Base-by-base conservation (phyloP, 2,797 vertebrate genomes). In the Bradypus variegatus region DNA sequence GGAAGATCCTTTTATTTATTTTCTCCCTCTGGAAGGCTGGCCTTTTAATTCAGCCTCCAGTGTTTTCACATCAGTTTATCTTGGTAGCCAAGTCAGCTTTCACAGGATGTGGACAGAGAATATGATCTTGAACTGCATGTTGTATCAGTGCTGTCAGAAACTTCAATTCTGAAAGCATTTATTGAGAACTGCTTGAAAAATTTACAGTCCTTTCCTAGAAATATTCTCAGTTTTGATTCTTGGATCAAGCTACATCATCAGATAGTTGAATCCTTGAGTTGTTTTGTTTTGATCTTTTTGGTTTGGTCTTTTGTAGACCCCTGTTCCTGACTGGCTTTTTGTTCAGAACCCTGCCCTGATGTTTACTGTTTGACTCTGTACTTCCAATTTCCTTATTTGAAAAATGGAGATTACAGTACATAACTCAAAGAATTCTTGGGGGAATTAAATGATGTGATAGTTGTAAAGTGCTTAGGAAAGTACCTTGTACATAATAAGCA, bases 161-260 rank as follows among this genome's bases (percentile, higher is more conserved):
- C 53, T 83, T 91, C 31, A 27, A 60, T 93, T 85, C 67, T 91
- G 25, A 78, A 86, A 92, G 60, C 23, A 53, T 69, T 89, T 80
- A 18, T 75, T 65, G 48, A 65, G 25, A 64, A 65, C 76, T 94
- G 14, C 31, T 16, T 86, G 7, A 70, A 91, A 94, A 90, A 67
- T 29, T 4, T 70, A 27, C 77, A 67, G 31, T 72, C 70, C 7
- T 16, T 73, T 92, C 41, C 70, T 90, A 65, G 70, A 78, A 88
- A 48, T 73, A 65, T 6, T 92, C 21, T 77, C n/a, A 62, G 72
- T 73, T 77, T 79, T 86, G 83, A 70, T 89, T 87, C 6, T 16
- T 81, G 69, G 64, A 38, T 94, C n/a, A 81, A 72, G 64, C 50
- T 11, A 11, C n/a, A 64, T 2, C 29, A 11, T 55, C 38, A 83